These are phyloP conservation scores for Steinernema scapterisci DNA, from an alignment of 2,888 invertebrate genomes.

Conservation along the genomic window DNA sequence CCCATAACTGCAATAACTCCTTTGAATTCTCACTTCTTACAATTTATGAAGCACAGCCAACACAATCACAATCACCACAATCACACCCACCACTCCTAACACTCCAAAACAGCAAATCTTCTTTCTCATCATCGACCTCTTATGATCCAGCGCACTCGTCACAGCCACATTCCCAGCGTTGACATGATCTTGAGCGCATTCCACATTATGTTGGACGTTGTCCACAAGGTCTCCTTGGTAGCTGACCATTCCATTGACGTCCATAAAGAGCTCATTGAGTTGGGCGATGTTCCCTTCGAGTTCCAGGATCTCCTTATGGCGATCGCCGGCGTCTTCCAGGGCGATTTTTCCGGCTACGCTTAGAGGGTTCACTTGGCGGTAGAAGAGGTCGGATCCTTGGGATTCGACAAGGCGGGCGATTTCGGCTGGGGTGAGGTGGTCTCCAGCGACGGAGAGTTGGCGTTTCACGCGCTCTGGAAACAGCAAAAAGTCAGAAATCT, in stretches of 20 bases:
- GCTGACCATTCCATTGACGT: constrained; percentile 97
- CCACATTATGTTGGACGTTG: constrained; percentile 59
- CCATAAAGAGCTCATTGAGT: constrained; percentile 99
- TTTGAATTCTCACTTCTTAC: too few relatives aligned
- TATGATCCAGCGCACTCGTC: constrained; percentile 59
- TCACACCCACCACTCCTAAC: constrained; percentile 36
- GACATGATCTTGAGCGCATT: constrained; percentile 47
- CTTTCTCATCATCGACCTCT: constrained; percentile 58
- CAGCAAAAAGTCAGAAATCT: neutral
- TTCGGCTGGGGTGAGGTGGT: constrained; percentile 52
- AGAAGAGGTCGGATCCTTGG: constrained; percentile 56
- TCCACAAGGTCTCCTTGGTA: constrained; percentile 60
- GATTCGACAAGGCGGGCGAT: constrained; percentile 59
- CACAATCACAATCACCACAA: constrained; percentile 37
- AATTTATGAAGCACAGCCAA: too few relatives aligned
- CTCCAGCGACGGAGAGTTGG: constrained; percentile 59
- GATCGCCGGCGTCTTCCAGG: constrained; percentile 68
- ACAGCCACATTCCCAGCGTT: constrained; percentile 39
- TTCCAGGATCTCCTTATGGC: constrained; percentile 99
- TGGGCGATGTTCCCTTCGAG: constrained; percentile 98
- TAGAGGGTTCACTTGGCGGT: constrained; percentile 59
- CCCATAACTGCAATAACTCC: too few relatives aligned
- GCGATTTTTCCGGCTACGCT: constrained; percentile 55
- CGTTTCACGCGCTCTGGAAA: constrained; percentile 59
- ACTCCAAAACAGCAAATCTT: constrained; percentile 46